Percentiles rank a stretch among this genome's conserved stretches.
phyloP scores from a whole-genome alignment of 2,888 invertebrate species.

The Lumbricus terrestris region DNA sequence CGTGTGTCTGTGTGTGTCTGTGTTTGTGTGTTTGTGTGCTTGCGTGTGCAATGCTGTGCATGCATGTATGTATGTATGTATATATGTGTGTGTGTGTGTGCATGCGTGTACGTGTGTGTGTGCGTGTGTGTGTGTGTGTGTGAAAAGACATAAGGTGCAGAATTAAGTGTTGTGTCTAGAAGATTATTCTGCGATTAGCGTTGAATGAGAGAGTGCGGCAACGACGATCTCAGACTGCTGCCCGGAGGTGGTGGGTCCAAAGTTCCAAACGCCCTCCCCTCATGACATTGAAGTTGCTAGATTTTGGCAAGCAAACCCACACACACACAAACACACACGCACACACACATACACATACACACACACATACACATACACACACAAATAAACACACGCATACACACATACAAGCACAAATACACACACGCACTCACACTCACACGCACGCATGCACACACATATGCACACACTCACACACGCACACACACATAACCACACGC shows the following conservation, averaged over 20 bases:
- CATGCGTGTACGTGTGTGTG: too few relatives aligned
- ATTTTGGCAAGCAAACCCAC: too few relatives aligned
- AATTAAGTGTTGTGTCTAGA: neutral
- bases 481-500: too few relatives aligned
- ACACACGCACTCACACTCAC: neutral
- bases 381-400: neutral
- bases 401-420: neutral
- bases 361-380: neutral
- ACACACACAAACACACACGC: neutral
- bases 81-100: too few relatives aligned
- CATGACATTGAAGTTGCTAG: too few relatives aligned
- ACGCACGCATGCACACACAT: neutral
- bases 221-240: neutral
- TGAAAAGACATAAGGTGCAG: neutral
- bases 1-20: too few relatives aligned
- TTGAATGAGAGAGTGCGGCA: too few relatives aligned
- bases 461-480: neutral
- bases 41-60: too few relatives aligned
- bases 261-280: neutral
- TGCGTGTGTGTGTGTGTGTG: too few relatives aligned
- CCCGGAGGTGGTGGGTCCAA: too few relatives aligned
- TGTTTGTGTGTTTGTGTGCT: too few relatives aligned
- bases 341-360: neutral
- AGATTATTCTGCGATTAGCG: neutral
- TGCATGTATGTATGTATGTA: too few relatives aligned